Conservation (phyloP, 2,888 invertebrate species). For the Rhorus exstirpatorius region DNA sequence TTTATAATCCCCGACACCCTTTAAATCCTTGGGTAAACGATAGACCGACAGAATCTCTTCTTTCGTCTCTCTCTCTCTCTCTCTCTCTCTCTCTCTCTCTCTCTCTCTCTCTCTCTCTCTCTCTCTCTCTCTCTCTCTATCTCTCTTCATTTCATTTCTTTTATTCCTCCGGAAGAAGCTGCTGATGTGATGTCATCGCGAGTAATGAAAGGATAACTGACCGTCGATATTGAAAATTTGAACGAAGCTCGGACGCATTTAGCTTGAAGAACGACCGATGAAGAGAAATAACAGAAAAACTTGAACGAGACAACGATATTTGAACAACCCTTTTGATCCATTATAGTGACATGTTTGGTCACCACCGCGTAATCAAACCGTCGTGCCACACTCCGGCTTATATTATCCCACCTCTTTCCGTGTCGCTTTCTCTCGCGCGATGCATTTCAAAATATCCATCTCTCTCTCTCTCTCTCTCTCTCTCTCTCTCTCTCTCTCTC, state of each 20-base stretch:
- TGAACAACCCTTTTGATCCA: slow-evolving; percentile 37
- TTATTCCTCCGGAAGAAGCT: background rate
- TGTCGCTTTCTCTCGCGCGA: slow-evolving; percentile 9
- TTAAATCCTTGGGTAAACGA: slow-evolving; percentile 59
- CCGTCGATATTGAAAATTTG: background rate
- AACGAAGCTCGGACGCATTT: too few species aligned
- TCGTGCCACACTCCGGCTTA: slow-evolving; percentile 49
- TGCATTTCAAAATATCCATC: slow-evolving; percentile 41
- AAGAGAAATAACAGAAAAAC: slow-evolving; percentile 8
- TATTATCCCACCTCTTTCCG: slow-evolving; percentile 2
- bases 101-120: slow-evolving; percentile 27
- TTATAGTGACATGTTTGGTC: slow-evolving; percentile 63
- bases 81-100: slow-evolving; percentile 15
- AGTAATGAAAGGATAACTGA: too few species aligned
- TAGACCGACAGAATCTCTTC: slow-evolving; percentile 31
- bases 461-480: background rate
- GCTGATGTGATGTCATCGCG: background rate
- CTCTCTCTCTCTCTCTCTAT: slow-evolving; percentile 15
- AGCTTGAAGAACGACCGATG: too few species aligned
- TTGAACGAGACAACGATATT: background rate
- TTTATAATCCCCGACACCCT: slow-evolving; percentile 76
- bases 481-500: slow-evolving; percentile 2
- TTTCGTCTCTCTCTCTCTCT: slow-evolving; percentile 6
- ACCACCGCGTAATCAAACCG: slow-evolving; percentile 62
- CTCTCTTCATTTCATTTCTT: background rate